phyloP scores from a whole-genome alignment of 2,888 invertebrate genomes.

The Isotomurus palustris region DNA sequence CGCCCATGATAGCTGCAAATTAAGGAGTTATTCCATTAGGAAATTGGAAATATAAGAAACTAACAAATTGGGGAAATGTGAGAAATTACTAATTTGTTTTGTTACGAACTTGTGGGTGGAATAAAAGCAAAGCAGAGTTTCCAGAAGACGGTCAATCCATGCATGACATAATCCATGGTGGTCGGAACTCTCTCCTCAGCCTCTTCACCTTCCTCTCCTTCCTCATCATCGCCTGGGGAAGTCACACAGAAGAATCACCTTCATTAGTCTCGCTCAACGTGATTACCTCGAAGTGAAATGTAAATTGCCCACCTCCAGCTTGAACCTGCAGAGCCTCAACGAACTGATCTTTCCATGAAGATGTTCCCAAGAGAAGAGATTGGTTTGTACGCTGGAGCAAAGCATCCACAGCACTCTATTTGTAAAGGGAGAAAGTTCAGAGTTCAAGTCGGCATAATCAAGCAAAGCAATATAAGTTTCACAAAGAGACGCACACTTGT shows the following conservation, averaged over 20 bases:
- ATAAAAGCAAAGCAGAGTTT: constrained; percentile 95
- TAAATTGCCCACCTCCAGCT: constrained; percentile 59
- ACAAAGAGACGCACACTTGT: too few species aligned
- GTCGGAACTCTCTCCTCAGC: constrained; percentile 67
- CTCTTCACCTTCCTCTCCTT: constrained; percentile 49
- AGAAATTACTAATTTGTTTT: too few species aligned
- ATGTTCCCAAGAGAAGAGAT: constrained; percentile 82
- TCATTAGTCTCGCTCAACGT: too few species aligned
- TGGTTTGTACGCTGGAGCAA: constrained; percentile 95
- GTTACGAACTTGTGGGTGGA: constrained; percentile 91
- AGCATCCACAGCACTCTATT: constrained; percentile 93
- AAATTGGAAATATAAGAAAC: too few species aligned
- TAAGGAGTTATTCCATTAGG: not conserved
- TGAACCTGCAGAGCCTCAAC: constrained; percentile 92
- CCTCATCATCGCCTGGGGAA: constrained; percentile 51
- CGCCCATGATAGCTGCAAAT: constrained; percentile 53
- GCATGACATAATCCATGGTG: constrained; percentile 89
- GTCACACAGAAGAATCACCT: too few species aligned
- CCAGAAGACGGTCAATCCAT: constrained; percentile 95
- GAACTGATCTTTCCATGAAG: constrained; percentile 99
- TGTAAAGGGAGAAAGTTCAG: too few species aligned
- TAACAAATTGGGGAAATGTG: too few species aligned
- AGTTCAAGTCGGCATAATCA: too few species aligned
- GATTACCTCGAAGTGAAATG: too few species aligned
- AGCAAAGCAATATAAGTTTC: too few species aligned